Evolutionary conservation across 1,140 invertebrate species (phyloP), one percentile per base, ranked within the genome.

Genomic region (Pseudomyrmex gracilis): DNA sequence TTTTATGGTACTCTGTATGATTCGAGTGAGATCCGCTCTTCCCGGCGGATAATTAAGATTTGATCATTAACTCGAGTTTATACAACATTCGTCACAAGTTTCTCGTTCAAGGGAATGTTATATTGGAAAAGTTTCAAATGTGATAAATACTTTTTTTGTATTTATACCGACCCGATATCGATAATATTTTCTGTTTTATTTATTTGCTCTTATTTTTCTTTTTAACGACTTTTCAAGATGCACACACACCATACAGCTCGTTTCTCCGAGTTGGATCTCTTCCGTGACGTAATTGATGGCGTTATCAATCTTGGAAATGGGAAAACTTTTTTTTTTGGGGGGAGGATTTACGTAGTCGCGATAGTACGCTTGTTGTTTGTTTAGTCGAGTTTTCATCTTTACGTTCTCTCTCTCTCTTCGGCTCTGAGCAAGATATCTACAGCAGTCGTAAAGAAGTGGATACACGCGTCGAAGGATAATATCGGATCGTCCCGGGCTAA

Each of bases 371-470:
- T 57, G 34, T 22, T 51, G 22, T 73, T 82, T 73, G 70, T 55
- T 82, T 51, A 73, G 20, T 71, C 20, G 67, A 82, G 43, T 51
- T 60, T 60, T 12, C 45, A 22, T 43, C 9, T 74, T 61, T 82
- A 82, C 13, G 47, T 61, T 78, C 22, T 34, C 22, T 43, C n/a
- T n/a, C n/a, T n/a, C n/a, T n/a, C n/a, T n/a, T n/a, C 9, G 43
- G 12, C 20, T 10, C 20, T 10, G 13, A 22, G 68, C 57, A 20
- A 73, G 17, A 57, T 83, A 66, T 45, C 51, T 64, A 10, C 47
- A 57, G 34, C 34, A 34, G 24, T 24, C 73, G 43, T 83, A 80
- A 84, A 78, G 8, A 9, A 49, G 47, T 5, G 53, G 24, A 71
- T 71, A 71, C 55, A 58, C 12, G 51, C 13, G 34, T 34, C 61